phyloP scores from a whole-genome alignment of 2,797 vertebrate genomes.

The Picus viridis region DNA sequence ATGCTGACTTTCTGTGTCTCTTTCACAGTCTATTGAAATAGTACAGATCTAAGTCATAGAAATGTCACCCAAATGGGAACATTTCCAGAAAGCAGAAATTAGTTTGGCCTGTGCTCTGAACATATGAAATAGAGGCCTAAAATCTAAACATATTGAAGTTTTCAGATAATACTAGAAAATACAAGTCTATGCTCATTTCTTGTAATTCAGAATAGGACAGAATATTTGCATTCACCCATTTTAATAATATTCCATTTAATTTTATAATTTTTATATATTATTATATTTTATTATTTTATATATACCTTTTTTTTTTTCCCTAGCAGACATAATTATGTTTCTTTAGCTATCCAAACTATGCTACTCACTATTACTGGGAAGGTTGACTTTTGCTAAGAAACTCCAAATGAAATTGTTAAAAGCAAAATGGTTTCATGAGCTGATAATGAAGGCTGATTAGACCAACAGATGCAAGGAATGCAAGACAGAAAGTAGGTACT shows the following conservation, averaged over 20 bases:
- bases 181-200: neutral
- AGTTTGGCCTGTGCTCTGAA: neutral
- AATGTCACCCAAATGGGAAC: neutral
- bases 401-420: neutral
- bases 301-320: accelerated
- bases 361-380: neutral
- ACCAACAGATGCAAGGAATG: neutral
- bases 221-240: neutral
- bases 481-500: neutral
- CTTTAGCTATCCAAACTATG: neutral
- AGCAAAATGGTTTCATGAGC: neutral
- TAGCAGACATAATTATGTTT: neutral
- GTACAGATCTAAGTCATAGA: neutral
- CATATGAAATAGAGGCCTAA: neutral
- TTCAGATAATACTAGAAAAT: neutral
- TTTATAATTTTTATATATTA: neutral
- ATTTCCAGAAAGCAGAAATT: neutral
- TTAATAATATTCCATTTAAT: neutral
- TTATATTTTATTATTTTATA: too few species aligned
- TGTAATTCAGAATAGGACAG: neutral
- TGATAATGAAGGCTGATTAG: neutral
- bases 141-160: neutral
- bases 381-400: accelerated
- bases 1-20: neutral
- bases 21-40: neutral